Conservation (phyloP, 1,140 invertebrate genomes). For the Magallana gigas region DNA sequence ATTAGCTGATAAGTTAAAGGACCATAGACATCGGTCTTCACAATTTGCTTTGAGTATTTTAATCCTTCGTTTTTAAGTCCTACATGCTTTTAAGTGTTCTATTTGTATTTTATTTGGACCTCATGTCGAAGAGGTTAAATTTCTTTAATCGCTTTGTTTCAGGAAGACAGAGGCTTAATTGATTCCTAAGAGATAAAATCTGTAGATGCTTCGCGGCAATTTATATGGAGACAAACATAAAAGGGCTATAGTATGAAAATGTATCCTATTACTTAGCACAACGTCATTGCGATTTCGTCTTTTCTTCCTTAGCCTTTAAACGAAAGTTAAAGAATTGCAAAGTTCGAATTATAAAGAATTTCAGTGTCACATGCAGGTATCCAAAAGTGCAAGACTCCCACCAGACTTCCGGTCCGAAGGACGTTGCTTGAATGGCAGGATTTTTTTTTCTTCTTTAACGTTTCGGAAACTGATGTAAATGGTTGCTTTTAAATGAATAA, state of each 20-base stretch:
- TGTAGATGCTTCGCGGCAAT: conserved; percentile 25
- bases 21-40: conserved; percentile 1
- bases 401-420: conserved; percentile 3
- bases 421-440: neutral
- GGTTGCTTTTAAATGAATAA: conserved; percentile 14
- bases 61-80: conserved; percentile 20
- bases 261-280: neutral
- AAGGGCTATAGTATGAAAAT: conserved; percentile 17
- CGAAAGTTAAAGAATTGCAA: neutral
- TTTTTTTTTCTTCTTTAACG: neutral
- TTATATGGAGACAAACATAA: conserved; percentile 14
- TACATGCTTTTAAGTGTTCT: conserved; percentile 24
- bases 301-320: neutral
- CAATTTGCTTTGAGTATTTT: conserved; percentile 7
- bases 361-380: conserved; percentile 1
- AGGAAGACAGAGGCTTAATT: conserved; percentile 33
- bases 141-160: conserved; percentile 34
- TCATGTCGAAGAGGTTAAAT: conserved; percentile 22
- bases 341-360: neutral
- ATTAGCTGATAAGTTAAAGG: conserved; percentile 15
- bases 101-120: conserved; percentile 29
- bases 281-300: neutral
- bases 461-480: conserved; percentile 17
- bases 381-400: conserved; percentile 27
- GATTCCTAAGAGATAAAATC: conserved; percentile 12